These are phyloP conservation scores for Pelobates fuscus DNA, from an alignment of 2,113 vertebrate genomes.

Conservation along the genomic window DNA sequence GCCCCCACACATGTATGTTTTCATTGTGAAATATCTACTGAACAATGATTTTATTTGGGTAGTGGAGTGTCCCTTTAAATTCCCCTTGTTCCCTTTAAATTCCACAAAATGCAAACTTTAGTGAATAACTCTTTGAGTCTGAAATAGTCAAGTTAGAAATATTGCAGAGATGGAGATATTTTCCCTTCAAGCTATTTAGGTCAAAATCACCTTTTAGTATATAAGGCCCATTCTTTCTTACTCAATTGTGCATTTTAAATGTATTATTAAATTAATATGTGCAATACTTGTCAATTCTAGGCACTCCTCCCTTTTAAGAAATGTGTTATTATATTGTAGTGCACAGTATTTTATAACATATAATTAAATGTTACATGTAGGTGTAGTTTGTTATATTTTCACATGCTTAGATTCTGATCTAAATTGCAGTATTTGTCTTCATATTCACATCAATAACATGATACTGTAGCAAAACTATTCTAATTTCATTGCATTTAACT, in stretches of 20 bases:
- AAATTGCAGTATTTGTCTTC: constrained; percentile 36
- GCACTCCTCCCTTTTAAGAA: constrained; percentile 33
- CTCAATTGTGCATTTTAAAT: constrained; percentile 16
- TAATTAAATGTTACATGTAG: constrained; percentile 52
- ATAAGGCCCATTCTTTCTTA: no score
- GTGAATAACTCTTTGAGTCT: no score
- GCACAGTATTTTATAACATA: constrained; percentile 46
- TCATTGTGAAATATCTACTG: no score
- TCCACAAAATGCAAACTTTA: no score
- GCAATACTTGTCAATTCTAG: constrained; percentile 25
- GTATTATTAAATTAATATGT: constrained; percentile 19
- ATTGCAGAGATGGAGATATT: not conserved
- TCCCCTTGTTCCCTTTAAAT: no score
- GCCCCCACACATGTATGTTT: no score
- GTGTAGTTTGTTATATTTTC: constrained; percentile 19
- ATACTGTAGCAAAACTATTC: constrained; percentile 52
- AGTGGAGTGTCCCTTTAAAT: no score
- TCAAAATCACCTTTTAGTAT: no score
- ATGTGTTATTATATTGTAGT: constrained; percentile 27
- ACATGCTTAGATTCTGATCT: constrained; percentile 31
- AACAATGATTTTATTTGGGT: no score
- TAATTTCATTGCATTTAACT: constrained; percentile 36
- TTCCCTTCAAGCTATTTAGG: not conserved
- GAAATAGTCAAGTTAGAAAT: no score
- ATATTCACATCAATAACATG: constrained; percentile 51